Base-by-base conservation (phyloP, 2,797 vertebrate species). In the Argyrosomus regius region DNA sequence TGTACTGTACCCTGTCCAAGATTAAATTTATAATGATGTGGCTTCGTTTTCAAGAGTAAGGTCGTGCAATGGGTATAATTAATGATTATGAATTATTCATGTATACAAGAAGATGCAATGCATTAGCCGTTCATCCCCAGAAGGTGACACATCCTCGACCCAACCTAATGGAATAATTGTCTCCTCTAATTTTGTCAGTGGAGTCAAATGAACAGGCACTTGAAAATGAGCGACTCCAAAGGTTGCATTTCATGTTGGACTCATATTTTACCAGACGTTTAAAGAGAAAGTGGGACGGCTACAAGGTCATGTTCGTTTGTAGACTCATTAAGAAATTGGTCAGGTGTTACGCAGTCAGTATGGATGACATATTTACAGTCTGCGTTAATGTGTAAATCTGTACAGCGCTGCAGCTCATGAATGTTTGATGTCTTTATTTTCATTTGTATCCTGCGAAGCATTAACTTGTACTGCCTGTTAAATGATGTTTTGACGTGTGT, bases 61-160 rank as follows among this genome's bases (percentile, higher is more conserved):
- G 87, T 80, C 13, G 17, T 71, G 66, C 58, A 78, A 65, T 69
- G 48, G 58, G 18, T 83, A 81, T 82, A 89, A 93, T 89, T 90
- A 89, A 89, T 59, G 48, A 74, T 26, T 24, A 80, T 93, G 78
- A 88, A 93, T 91, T 84, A 93, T 93, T 89, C 81, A 93, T 79
- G 49, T 54, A 12, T 76, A 88, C 83, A 82, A 39, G 84, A 77
- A 86, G 86, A 81, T 61, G 60, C 81, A 68, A 85, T 87, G 72
- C 79, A 86, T 91, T 88, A 88, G 80, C 52, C 59, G 71, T 77
- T 83, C 74, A 77, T 77, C 68, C 84, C 70, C 75, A 70, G 83
- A 79, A 76, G 85, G 87, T 85, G 90, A 88, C 81, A 82, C 78
- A 74, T 81, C 80, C 72, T 69, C 62, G 4, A 75, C 67, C 75